Percentiles rank a stretch among this genome's conserved stretches.
Conservation (phyloP, 2,888 invertebrate genomes). For the Cerastoderma edule region DNA sequence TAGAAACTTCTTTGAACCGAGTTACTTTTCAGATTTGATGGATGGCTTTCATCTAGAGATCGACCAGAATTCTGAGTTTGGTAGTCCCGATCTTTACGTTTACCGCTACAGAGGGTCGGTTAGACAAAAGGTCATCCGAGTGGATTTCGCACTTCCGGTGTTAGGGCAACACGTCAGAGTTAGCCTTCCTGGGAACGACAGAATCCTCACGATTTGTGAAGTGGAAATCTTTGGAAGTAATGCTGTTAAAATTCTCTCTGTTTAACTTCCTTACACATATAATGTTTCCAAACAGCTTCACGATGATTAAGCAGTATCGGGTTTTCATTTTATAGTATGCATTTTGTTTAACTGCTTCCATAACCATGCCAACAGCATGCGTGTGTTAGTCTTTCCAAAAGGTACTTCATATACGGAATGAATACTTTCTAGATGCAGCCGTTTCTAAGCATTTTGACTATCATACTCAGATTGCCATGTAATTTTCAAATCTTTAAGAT, state of each 20-base stretch:
- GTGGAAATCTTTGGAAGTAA: conserved; percentile 18
- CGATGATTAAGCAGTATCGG: too few relatives aligned
- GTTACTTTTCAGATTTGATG: conserved; percentile 4
- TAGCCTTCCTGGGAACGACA: not conserved
- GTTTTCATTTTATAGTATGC: too few relatives aligned
- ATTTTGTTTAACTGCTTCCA: too few relatives aligned
- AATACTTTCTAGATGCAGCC: too few relatives aligned
- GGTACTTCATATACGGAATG: too few relatives aligned
- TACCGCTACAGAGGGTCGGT: not conserved
- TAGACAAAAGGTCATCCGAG: not conserved
- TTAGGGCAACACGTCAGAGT: not conserved
- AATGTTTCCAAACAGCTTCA: not conserved
- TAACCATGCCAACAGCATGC: too few relatives aligned
- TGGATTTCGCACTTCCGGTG: not conserved
- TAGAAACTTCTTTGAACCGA: too few relatives aligned
- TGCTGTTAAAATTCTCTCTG: not conserved
- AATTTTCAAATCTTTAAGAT: too few relatives aligned
- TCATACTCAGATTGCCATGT: too few relatives aligned
- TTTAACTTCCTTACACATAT: not conserved
- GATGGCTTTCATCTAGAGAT: conserved; percentile 2
- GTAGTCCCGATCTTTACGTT: not conserved
- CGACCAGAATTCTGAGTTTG: not conserved
- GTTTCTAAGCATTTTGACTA: too few relatives aligned
- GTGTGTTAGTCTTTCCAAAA: too few relatives aligned
- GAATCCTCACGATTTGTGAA: conserved; percentile 16